These are phyloP conservation scores for Alligator sinensis DNA, from an alignment of 2,113 vertebrate species.

Conservation along the genomic window DNA sequence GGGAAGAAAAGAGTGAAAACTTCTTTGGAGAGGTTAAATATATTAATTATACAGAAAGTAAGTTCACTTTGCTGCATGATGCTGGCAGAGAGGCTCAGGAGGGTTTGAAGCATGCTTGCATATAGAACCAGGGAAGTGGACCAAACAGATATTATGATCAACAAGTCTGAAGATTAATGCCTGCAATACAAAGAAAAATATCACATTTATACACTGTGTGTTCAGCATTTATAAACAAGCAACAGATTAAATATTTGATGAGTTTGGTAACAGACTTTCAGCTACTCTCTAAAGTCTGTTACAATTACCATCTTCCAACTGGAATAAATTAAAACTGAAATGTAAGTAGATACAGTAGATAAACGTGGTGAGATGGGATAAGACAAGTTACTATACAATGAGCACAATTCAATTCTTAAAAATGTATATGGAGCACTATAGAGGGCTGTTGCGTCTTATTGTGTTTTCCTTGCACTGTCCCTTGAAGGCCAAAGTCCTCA, in stretches of 20 bases:
- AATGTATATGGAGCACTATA: not conserved
- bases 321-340: not conserved
- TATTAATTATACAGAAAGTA: too few species aligned
- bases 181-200: slow-evolving; percentile 4
- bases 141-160: not conserved
- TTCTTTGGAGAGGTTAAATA: too few species aligned
- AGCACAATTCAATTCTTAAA: not conserved
- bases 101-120: too few species aligned
- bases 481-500: too few species aligned
- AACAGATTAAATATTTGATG: not conserved
- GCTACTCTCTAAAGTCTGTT: not conserved
- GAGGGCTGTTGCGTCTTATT: not conserved
- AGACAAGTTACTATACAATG: not conserved
- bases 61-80: too few species aligned
- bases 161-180: not conserved
- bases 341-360: not conserved
- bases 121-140: not conserved
- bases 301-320: not conserved
- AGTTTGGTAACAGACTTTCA: slow-evolving; percentile 13
- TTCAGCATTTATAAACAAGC: slow-evolving; percentile 8
- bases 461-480: too few species aligned
- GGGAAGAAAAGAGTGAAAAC: too few species aligned
- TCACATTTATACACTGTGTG: not conserved
- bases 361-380: not conserved
- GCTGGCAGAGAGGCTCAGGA: too few species aligned